Base-by-base conservation (phyloP, 1,140 invertebrate genomes). In the Eriosoma lanigerum region DNA sequence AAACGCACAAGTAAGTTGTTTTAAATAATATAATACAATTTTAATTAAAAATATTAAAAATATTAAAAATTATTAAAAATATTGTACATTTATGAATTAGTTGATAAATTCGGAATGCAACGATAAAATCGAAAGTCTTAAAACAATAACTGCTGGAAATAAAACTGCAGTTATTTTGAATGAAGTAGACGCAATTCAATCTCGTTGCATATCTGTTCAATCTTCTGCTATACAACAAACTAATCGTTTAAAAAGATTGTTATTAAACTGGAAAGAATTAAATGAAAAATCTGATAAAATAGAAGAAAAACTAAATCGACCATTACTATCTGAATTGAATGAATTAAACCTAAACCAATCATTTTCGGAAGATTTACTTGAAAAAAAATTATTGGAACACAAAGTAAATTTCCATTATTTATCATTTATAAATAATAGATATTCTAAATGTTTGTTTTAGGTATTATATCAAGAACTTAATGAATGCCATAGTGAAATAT, bases 161-260 rank as follows among this genome's bases (percentile, higher is more conserved):
- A 91, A 90, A 52, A 90, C 89, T 84, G 91, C 82, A 91, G 32
- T 90, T 90, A 21, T 66, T 54, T n/a, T 81, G 24, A 92, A 94
- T 86, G 93, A 95, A 87, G 89, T 94, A 24, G 93, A 95, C 84
- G 91, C 93, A 15, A 89, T 94, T 75, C 89, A 93, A 81, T 93
- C 92, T 10, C 88, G 92, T 62, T 94, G 93, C 91, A 90, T 91
- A 54, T 88, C 90, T 1, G 89, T 95, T 19, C 90, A 94, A 82
- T 91, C 93, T 82, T 88, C 89, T 66, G 90, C 91, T 1, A 87
- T 90, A 54, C 92, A 94, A 84, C 91, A 91, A 85, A 90, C 89
- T 60, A 90, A 88, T 44, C 94, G 93, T 86, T 85, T 94, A 72
- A 92, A 96, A 82, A 92, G 92, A 85, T 86, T 96, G 15, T 91